Conservation (phyloP, 2,888 invertebrate species). For the Colostygia pectinataria region DNA sequence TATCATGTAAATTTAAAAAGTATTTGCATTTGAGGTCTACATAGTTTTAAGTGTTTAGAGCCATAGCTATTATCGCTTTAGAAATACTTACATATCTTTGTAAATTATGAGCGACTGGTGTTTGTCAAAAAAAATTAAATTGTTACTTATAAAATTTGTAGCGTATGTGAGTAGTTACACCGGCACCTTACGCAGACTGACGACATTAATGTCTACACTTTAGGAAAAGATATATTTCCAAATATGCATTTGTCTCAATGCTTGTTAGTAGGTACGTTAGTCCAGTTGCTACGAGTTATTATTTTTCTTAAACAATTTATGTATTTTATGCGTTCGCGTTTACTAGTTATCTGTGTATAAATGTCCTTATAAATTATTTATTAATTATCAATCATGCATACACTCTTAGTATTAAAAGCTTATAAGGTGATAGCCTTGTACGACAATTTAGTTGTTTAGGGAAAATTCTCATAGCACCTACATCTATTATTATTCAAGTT, state of each 20-base stretch:
- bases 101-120: constrained; percentile 71
- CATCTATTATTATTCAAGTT: constrained; percentile 67
- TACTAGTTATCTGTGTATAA: constrained; percentile 69
- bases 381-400: constrained; percentile 79
- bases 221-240: constrained; percentile 55
- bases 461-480: constrained; percentile 79
- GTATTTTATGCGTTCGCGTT: constrained; percentile 63
- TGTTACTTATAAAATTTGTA: constrained; percentile 38
- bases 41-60: constrained; percentile 80
- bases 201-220: constrained; percentile 48
- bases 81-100: constrained; percentile 82
- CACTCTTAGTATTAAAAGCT: constrained; percentile 79
- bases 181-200: constrained; percentile 68
- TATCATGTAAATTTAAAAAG: constrained; percentile 82
- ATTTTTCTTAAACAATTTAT: constrained; percentile 51
- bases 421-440: constrained; percentile 70
- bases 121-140: constrained; percentile 47
- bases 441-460: constrained; percentile 76
- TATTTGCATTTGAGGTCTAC: constrained; percentile 83
- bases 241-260: constrained; percentile 71
- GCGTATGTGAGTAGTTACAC: constrained; percentile 49
- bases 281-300: constrained; percentile 52
- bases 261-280: constrained; percentile 59
- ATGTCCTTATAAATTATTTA: constrained; percentile 78
- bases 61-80: constrained; percentile 82